Evolutionary conservation across 2,888 invertebrate species (phyloP), one percentile per base, ranked within the genome.

Genomic region (Stenurella melanura): DNA sequence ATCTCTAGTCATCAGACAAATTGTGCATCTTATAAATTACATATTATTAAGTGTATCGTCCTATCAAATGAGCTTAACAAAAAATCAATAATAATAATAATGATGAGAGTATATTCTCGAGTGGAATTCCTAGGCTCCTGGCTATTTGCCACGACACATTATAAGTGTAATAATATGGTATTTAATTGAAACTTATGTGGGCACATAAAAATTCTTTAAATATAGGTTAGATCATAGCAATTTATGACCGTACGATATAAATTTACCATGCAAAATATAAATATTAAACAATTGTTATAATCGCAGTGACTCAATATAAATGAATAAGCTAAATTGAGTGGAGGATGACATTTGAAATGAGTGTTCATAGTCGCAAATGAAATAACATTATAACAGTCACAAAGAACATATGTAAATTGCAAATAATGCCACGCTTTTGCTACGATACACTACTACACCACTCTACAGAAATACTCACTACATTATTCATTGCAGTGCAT

Each of bases 301-400:
- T 78, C 58, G 75, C 74, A 70, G 79, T 81, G 81, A 81, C 81
- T 82, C 81, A 79, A 82, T 79, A 75, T 76, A 76, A 77, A 79
- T 76, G 76, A 78, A 80, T 75, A 66, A 79, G 74, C 74, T 64
- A 77, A 81, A 82, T 81, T 80, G 76, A 78, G 79, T 76, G 78
- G 77, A 82, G 81, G 78, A 78, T 77, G 79, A 74, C 78, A 76
- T 78, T 78, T 82, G 69, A 74, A 79, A 78, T 75, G 74, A 73
- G 75, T 72, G 76, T 75, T 76, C 63, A 69, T 70, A 72, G 75
- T 70, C 63, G 72, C 73, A 77, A 75, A 77, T 77, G 69, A 79
- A 73, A 77, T 73, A 73, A 70, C 72, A 74, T 74, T 72, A 76
- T 75, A 73, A 76, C 58, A 34, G 68, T 21, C 75, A 74, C 71